Base-by-base conservation (phyloP, 2,888 invertebrate genomes). In the Celastrina argiolus region DNA sequence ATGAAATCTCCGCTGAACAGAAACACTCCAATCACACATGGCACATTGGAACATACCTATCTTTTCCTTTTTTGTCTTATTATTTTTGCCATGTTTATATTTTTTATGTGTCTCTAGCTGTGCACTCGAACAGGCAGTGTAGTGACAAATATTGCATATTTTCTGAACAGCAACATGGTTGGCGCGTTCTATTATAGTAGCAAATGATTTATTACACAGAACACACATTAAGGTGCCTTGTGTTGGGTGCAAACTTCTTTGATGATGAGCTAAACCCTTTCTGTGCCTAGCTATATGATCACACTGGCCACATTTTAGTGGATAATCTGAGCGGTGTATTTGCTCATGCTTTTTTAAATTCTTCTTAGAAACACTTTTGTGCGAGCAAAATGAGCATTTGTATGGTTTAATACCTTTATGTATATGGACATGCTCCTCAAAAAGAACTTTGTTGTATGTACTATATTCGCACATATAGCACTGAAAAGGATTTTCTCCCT, bases 321-420 rank as follows among this genome's bases (percentile, higher is more conserved):
- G 87, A 64, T 87, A 85, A 61, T 87, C 83, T 0, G 80, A 77
- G 0, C 83, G 70, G 56, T 89, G 90, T 0, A 82, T 82, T 0
- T 74, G 58, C 41, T 88, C 86, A 26, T 90, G 90, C 66, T 83
- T 83, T 63, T 85, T 85, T 0, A 83, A 73, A 64, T 88, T 88
- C 69, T 86, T 89, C 74, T 87, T 88, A 0, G 88, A 88, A 0
- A 79, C 88, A 7, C 82, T 84, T 0, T 82, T 70, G 73, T 88
- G 86, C 0, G 82, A 71, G 12, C 90, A 90, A 66, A 78, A 75
- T 0, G 78, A 70, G 61, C 90, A 90, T 74, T 84, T 82, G 70
- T 79, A 90, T 0, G 90, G 90, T 69, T 90, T 90, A 28, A 87
- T 80, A 0, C 89, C 89, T 71, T 84, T 79, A 51, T 90, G 89